Evolutionary conservation across 2,113 vertebrate genomes (phyloP), one percentile per base, ranked within the genome.

Genomic region (Misgurnus mizolepis): DNA sequence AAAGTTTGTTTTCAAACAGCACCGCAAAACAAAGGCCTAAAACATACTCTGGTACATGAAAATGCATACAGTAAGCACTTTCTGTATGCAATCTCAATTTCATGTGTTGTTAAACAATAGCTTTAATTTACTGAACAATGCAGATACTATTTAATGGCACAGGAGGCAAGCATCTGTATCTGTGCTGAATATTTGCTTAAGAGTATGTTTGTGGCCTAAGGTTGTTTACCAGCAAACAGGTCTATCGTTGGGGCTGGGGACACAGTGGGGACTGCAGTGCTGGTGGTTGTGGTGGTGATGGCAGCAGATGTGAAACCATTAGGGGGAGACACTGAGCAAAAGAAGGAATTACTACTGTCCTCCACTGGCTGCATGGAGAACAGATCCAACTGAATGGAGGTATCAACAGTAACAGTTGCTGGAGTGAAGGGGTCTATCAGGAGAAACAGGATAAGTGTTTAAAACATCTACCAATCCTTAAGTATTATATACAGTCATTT

Each of bases 181-280:
- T 53, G 12, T 12, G 11, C 12, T 53, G 49, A 9, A 12, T 12
- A 14, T 10, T 53, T 53, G 49, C 49, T 4, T 53, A 34, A 12
- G 49, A 53, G 11, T 12, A 53, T 53, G 49, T 40, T 17, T 53
- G 12, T 72, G 68, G 17, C 58, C 47, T 50, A 50, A 73, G 81
- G 64, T 71, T 81, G 70, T 91, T 98, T 99, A 99, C 98, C 97
- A 91, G 96, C 94, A 93, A 99, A 98, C 90, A 98, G 96, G 94
- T 99, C 96, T 94, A 95, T 94, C 88, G 93, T 90, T 80, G 95
- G 93, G 93, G 92, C 89, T 90, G 74, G 9, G 67, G 68, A 49
- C 45, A 67, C 90, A 90, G 92, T 86, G 78, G 94, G 91, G 89
- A 92, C 88, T 85, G 94, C 92, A 92, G 93, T 91, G 91, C 93